A percentile compares a stretch with the other conserved stretches of the same genome.
These are phyloP conservation scores for Hanleya hanleyi DNA, from an alignment of 2,888 invertebrate species.

Conservation along the genomic window DNA sequence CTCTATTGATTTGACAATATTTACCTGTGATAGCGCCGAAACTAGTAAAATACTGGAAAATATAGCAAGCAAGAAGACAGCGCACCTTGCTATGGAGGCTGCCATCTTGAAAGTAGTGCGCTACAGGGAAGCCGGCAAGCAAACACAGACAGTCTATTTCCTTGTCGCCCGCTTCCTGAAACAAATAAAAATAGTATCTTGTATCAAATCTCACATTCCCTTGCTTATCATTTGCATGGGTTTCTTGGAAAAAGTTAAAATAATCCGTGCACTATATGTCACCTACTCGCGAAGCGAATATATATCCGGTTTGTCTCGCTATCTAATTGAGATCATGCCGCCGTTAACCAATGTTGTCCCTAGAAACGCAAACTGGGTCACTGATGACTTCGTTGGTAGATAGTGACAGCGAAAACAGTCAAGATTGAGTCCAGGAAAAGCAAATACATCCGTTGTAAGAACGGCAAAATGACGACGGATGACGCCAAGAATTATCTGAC, in stretches of 20 bases:
- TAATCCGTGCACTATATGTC: no score
- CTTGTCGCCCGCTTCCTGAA: no score
- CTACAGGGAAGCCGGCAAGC: neutral
- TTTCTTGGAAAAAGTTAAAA: no score
- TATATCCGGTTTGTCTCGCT: no score
- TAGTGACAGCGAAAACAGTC: conserved; percentile 31
- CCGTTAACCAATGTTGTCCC: conserved; percentile 70
- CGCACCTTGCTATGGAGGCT: conserved; percentile 38
- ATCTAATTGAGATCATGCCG: no score
- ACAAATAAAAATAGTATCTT: no score
- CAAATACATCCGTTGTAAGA: conserved; percentile 60
- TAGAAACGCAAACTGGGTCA: conserved; percentile 32
- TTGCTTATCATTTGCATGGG: no score
- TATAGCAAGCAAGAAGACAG: neutral
- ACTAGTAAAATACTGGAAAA: no score
- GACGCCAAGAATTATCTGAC: conserved; percentile 75
- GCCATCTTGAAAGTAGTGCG: conserved; percentile 47
- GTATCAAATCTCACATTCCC: no score
- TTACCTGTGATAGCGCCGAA: neutral
- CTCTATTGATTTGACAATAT: no score
- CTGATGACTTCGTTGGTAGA: neutral
- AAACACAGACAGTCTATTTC: no score
- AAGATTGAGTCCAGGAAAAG: conserved; percentile 55
- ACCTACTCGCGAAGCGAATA: no score
- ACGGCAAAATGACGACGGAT: conserved; percentile 70